Evolutionary conservation across 2,797 vertebrate genomes (phyloP).

Genomic region (Urosaurus nigricauda): DNA sequence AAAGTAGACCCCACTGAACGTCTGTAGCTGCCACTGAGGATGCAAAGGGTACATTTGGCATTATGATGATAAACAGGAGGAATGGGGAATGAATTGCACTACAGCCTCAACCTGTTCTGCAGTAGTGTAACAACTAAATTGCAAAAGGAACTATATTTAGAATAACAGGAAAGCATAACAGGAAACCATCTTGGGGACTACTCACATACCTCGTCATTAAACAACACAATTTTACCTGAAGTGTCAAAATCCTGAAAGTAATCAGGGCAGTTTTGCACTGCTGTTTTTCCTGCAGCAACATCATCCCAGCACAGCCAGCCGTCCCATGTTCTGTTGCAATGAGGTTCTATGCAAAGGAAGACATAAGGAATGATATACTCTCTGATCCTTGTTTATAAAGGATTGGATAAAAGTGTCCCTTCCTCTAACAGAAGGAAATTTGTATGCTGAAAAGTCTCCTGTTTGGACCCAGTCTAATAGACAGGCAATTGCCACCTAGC

Average conservation of each 20-base stretch:
- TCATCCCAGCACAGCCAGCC: slow-evolving; percentile 98
- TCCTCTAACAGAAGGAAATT: not conserved
- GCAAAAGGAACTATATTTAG: not conserved
- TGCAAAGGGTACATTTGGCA: too few relatives aligned
- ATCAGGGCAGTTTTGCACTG: slow-evolving; percentile 93
- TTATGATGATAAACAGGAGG: not conserved
- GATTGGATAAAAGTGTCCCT: not conserved
- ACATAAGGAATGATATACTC: slow-evolving; percentile 20
- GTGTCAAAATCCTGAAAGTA: slow-evolving; percentile 98
- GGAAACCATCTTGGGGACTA: not conserved
- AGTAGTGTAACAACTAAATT: not conserved
- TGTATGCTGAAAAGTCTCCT: not conserved
- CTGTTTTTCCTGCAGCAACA: slow-evolving; percentile 82
- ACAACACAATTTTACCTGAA: slow-evolving; percentile 81
- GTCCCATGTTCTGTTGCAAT: slow-evolving; percentile 97
- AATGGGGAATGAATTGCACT: not conserved
- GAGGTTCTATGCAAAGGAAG: slow-evolving; percentile 74
- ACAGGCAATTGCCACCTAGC: not conserved
- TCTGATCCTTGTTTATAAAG: not conserved
- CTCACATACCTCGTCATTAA: fast-evolving
- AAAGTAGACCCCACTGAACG: too few relatives aligned
- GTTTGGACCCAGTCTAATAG: not conserved
- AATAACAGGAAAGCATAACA: too few relatives aligned
- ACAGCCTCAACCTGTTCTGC: not conserved
- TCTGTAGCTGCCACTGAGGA: not conserved